These are phyloP conservation scores for Psilopsiagon aymara DNA, from an alignment of 2,113 vertebrate genomes.

Conservation along the genomic window DNA sequence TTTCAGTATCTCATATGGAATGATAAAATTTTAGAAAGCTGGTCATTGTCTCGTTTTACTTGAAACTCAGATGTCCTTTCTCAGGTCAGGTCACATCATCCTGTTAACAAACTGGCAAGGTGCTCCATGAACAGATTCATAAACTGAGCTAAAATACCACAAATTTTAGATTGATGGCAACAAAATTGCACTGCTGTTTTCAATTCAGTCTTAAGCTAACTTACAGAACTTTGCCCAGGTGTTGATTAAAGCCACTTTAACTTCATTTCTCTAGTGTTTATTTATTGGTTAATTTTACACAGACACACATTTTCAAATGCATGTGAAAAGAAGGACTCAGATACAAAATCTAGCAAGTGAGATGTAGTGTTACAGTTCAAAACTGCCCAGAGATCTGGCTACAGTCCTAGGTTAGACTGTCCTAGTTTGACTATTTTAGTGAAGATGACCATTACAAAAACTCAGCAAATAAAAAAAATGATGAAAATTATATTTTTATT, in stretches of 20 bases:
- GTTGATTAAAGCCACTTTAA: not conserved
- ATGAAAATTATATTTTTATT: not conserved
- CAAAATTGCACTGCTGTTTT: not conserved
- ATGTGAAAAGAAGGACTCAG: not conserved
- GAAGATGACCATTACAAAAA: not conserved
- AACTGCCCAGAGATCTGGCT: not conserved
- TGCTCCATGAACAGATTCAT: not conserved
- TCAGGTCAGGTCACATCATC: not conserved
- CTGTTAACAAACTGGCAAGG: not conserved
- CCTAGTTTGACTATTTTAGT: not conserved
- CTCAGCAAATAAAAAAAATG: not conserved
- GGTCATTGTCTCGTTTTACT: not conserved
- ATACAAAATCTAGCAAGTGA: not conserved
- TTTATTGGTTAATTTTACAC: not conserved
- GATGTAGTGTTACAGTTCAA: not conserved
- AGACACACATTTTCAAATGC: not conserved
- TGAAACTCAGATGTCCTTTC: not conserved
- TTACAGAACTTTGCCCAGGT: not conserved
- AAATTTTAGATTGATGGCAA: not conserved
- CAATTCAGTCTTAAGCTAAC: not conserved
- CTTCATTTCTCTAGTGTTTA: not conserved
- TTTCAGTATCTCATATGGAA: not conserved
- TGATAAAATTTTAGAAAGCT: not conserved
- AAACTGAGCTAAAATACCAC: not conserved
- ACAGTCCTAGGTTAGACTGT: not conserved